These are phyloP conservation scores for Neuroscelio doddi DNA, from an alignment of 2,888 invertebrate genomes.

Conservation along the genomic window DNA sequence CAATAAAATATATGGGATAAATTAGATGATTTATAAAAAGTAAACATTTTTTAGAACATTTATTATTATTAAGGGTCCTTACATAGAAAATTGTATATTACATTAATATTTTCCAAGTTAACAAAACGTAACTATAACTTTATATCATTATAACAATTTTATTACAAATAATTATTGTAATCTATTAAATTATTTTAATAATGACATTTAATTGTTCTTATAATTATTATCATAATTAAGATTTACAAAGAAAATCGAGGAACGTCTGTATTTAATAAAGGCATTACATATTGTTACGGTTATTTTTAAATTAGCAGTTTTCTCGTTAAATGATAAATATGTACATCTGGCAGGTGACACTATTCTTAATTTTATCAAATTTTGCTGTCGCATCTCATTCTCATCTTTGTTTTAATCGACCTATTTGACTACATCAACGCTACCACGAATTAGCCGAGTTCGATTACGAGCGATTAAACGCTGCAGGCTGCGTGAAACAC, in stretches of 20 bases:
- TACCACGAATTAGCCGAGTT: conserved; percentile 47
- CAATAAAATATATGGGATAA: too few species aligned
- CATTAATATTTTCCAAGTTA: too few species aligned
- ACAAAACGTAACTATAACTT: too few species aligned
- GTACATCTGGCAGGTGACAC: conserved; percentile 34
- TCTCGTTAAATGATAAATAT: conserved; percentile 2
- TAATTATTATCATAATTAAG: conserved; percentile 25
- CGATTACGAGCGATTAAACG: conserved; percentile 47
- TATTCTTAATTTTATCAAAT: conserved; percentile 29
- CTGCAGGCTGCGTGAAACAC: conserved; percentile 22
- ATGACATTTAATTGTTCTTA: conserved; percentile 26
- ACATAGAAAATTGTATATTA: too few species aligned
- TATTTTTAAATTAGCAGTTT: conserved; percentile 22
- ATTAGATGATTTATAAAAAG: too few species aligned
- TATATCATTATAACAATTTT: background rate
- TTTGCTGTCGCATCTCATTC: conserved; percentile 34
- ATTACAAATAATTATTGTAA: conserved; percentile 4
- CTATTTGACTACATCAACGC: conserved; percentile 56
- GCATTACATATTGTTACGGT: conserved; percentile 13
- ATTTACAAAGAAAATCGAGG: conserved; percentile 18
- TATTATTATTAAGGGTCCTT: too few species aligned
- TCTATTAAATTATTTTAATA: background rate
- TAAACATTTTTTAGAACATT: too few species aligned
- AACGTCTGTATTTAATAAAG: conserved; percentile 14
- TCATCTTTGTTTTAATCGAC: conserved; percentile 48